phyloP scores from a whole-genome alignment of 2,888 invertebrate genomes.

The Synergus japonicus region DNA sequence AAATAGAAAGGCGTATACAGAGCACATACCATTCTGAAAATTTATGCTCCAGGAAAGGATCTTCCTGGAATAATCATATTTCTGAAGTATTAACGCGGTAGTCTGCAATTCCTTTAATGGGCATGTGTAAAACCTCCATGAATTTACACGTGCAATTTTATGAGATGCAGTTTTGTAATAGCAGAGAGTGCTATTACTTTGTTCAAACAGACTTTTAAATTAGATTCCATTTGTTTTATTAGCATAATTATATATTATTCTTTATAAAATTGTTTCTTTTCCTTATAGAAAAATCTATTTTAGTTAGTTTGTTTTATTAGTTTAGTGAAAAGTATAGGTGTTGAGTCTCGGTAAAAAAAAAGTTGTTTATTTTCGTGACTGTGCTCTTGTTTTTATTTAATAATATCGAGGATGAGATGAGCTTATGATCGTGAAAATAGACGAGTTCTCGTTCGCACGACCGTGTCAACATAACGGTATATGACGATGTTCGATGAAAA shows the following conservation, averaged over 20 bases:
- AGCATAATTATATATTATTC: not conserved
- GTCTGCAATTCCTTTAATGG: conserved; percentile 8
- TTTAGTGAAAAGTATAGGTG: not conserved
- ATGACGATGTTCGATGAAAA: conserved; percentile 10
- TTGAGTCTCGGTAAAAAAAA: not conserved
- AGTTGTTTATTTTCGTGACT: not conserved
- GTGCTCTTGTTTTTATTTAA: not conserved
- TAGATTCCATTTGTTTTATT: not conserved
- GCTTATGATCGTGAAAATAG: conserved; percentile 9
- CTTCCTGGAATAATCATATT: not conserved
- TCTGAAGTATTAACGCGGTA: conserved; percentile 7
- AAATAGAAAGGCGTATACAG: conserved; percentile 16
- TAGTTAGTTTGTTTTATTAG: too few species aligned
- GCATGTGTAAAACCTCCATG: conserved; percentile 4
- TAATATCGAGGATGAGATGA: not conserved
- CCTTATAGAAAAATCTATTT: too few species aligned
- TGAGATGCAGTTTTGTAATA: not conserved
- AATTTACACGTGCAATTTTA: not conserved
- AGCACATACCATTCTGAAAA: conserved; percentile 35
- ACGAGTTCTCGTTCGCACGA: conserved; percentile 17
- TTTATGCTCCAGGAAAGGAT: conserved; percentile 36
- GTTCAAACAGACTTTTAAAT: conserved; percentile 2
- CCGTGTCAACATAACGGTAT: conserved; percentile 20
- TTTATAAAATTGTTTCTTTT: too few species aligned
- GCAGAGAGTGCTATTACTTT: not conserved